Evolutionary conservation across 2,888 invertebrate genomes (phyloP), one percentile per base, ranked within the genome.

Genomic region (Melinopterus prodromus): DNA sequence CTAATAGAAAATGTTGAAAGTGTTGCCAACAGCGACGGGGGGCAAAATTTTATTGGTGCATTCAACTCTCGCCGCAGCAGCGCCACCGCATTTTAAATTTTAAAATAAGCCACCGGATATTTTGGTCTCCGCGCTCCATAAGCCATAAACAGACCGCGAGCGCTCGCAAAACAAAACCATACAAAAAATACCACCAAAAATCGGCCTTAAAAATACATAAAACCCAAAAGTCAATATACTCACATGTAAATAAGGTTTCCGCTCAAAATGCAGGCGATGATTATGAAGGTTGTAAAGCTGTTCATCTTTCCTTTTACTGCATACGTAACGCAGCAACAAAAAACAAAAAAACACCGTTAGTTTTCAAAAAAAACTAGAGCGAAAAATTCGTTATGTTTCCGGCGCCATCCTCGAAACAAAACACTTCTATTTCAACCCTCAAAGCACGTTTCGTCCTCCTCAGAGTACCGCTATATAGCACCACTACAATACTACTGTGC

Each of bases 191-290:
- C 15, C 6, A 15, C 14, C 6, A 12, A 36, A 15, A 26, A 70
- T 6, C 70, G 14, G 36, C 12, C 6, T 15, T 16, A 26, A 72
- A 72, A 26, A 72, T 26, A 6, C 72, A 53, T 53, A 53, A 53
- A 14, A 14, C 6, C 9, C 7, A 69, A 53, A 76, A 69, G 6
- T 75, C 3, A 53, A 14, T 26, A 69, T 78, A 78, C 78, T 78
- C 69, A 78, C 78, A 78, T 36, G 35, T 74, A 78, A 35, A 78
- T 75, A 15, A 78, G 69, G 72, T 69, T 75, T 70, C 78, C 78
- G 14, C 53, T 75, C 12, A 78, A 15, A 53, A 78, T 75, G 36
- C 74, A 70, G 12, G 75, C 78, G n/a, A 75, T 38, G 70, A 78
- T 75, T 4, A 78, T 75, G 16, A 75, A 78, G 36, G 78, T 37